Evolutionary conservation across 2,797 vertebrate genomes (phyloP).

Genomic region (Muraenolepis orangiensis): DNA sequence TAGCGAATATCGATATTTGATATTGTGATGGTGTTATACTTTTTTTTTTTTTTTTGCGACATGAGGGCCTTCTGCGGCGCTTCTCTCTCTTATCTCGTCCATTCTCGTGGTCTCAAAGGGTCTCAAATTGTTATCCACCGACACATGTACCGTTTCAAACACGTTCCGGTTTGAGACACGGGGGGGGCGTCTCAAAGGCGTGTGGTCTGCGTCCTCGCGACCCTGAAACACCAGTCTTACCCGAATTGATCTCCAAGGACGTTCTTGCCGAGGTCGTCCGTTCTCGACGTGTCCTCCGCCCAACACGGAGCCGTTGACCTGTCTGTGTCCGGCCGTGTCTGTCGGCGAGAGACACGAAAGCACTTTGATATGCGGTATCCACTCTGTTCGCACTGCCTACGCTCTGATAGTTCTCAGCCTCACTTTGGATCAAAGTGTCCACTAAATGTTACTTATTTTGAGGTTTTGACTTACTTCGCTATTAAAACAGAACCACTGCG

Average conservation of each 20-base stretch:
- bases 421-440: not conserved
- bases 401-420: not conserved
- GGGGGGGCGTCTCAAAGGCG: too few species aligned
- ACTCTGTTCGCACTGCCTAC: not conserved
- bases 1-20: not conserved
- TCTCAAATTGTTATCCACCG: too few species aligned
- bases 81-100: too few species aligned
- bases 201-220: not conserved
- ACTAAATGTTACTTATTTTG: not conserved
- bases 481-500: not conserved
- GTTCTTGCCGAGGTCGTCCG: not conserved
- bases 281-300: not conserved
- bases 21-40: not conserved
- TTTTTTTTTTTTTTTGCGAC: too few species aligned
- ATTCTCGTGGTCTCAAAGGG: too few species aligned
- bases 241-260: not conserved
- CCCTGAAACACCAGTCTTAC: not conserved
- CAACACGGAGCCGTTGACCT: not conserved
- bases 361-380: not conserved
- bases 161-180: too few species aligned
- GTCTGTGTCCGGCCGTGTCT: not conserved
- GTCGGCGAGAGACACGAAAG: not conserved
- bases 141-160: too few species aligned
- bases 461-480: not conserved
- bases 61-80: too few species aligned